Conservation (phyloP, 2,797 vertebrate genomes). For the Malacoctenus gilli region DNA sequence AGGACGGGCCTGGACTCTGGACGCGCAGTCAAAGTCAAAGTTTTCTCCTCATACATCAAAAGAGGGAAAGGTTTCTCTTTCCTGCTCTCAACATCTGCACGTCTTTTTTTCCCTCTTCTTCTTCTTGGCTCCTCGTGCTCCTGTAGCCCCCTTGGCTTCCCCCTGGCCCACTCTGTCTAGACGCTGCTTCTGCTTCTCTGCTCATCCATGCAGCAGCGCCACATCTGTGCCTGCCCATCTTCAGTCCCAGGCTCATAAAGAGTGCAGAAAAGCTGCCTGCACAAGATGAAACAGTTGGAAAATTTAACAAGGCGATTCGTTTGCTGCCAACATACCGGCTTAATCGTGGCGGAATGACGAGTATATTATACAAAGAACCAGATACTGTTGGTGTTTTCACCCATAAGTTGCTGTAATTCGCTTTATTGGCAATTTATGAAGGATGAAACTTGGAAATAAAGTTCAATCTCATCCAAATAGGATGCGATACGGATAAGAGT, state of each 20-base stretch:
- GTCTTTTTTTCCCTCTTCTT: not conserved
- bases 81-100: slow-evolving; percentile 33
- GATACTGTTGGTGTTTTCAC: no score
- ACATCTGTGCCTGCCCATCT: slow-evolving; percentile 47
- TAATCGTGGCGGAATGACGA: no score
- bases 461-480: no score
- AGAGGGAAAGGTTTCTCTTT: slow-evolving; percentile 30
- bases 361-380: no score
- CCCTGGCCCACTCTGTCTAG: slow-evolving; percentile 29
- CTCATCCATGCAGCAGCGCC: slow-evolving; percentile 18
- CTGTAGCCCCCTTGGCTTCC: slow-evolving; percentile 1
- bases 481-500: no score
- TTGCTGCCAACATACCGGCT: no score
- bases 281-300: no score
- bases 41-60: slow-evolving; percentile 43
- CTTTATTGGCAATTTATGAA: no score
- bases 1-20: slow-evolving; percentile 44
- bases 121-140: not conserved
- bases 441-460: no score
- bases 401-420: no score
- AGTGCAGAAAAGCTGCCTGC: not conserved
- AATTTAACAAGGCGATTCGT: no score
- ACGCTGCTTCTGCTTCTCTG: slow-evolving; percentile 23
- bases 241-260: not conserved
- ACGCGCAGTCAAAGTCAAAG: slow-evolving; percentile 19